Evolutionary conservation across 30 jellyfish, hydroid and myxozoan genomes (phyloP).

Genomic region (Hydractinia echinata): DNA sequence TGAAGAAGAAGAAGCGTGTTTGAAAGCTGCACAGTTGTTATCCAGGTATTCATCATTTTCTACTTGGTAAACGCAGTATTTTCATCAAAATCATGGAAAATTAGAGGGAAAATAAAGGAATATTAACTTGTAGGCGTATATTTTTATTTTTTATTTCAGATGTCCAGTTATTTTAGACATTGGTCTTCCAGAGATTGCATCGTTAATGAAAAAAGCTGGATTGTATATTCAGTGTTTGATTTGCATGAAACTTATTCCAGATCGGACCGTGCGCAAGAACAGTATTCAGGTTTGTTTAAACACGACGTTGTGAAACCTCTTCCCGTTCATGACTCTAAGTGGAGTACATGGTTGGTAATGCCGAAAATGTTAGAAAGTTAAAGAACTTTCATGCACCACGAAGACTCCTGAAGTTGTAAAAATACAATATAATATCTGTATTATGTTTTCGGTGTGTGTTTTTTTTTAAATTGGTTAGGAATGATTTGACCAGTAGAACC

Average conservation of each 20-base stretch:
- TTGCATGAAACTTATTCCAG: constrained; percentile 78
- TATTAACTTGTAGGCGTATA: no score
- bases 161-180: constrained; percentile 88
- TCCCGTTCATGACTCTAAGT: no score
- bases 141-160: constrained; percentile 10
- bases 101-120: background rate
- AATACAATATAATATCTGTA: background rate
- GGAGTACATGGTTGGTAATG: no score
- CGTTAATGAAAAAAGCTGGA: constrained; percentile 47
- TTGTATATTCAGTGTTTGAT: constrained; percentile 59
- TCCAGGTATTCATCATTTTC: constrained; percentile 46
- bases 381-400: no score
- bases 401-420: background rate
- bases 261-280: constrained; percentile 38
- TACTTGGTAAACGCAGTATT: background rate
- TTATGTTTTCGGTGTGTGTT: no score
- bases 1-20: constrained; percentile 73
- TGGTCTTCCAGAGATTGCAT: constrained; percentile 64
- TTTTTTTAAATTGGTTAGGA: no score
- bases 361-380: no score
- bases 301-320: background rate
- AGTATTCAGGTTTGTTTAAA: constrained; percentile 38
- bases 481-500: no score
- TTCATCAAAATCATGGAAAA: background rate
- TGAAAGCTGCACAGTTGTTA: constrained; percentile 62